Conservation (phyloP, 2,888 invertebrate species). For the Hemaris fuciformis region DNA sequence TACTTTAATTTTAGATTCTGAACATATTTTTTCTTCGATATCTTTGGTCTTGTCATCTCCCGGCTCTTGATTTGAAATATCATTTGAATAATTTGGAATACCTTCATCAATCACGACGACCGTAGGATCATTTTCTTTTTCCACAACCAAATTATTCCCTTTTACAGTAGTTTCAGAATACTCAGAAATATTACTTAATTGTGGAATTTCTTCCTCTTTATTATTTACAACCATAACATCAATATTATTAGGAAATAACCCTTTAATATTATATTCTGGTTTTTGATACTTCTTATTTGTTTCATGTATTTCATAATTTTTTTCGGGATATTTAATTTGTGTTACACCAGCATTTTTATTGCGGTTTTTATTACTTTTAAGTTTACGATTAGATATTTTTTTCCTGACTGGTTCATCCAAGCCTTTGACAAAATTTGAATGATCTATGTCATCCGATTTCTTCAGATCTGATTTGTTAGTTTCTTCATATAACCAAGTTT, state of each 20-base stretch:
- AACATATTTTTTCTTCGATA: background rate
- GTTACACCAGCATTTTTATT: conserved; percentile 1
- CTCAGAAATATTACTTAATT: background rate
- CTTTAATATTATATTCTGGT: background rate
- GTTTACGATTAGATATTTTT: background rate
- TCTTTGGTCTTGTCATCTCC: background rate
- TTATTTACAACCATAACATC: background rate
- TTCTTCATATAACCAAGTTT: conserved; percentile 73
- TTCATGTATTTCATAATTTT: background rate
- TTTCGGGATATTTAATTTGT: background rate
- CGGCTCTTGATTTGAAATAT: background rate
- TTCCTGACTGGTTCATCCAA: conserved; percentile 17
- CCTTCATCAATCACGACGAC: background rate
- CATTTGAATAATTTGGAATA: background rate
- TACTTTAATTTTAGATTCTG: conserved; percentile 23
- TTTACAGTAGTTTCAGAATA: background rate
- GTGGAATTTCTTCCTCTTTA: background rate
- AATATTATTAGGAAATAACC: background rate
- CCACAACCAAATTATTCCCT: background rate
- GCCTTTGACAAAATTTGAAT: conserved; percentile 51
- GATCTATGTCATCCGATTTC: conserved; percentile 43
- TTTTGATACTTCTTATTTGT: background rate
- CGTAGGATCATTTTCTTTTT: conserved; percentile 25
- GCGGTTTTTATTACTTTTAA: background rate
- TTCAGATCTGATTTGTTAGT: conserved; percentile 54